These are phyloP conservation scores for Strix aluco DNA, from an alignment of 2,113 vertebrate genomes.

Conservation along the genomic window DNA sequence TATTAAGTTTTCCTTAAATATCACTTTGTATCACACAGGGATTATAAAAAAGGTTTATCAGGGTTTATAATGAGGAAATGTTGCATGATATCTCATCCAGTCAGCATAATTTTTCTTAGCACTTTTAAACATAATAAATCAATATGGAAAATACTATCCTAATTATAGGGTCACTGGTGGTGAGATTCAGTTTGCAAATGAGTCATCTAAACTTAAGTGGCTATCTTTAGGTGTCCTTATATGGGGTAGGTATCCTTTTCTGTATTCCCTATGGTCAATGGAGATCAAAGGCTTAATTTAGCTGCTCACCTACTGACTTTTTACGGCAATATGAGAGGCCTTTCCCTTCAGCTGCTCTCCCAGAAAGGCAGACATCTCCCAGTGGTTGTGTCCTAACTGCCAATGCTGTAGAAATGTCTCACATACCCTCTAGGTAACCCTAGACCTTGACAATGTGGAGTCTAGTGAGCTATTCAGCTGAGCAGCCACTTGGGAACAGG, in stretches of 20 bases:
- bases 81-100: background rate
- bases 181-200: background rate
- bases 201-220: background rate
- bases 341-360: background rate
- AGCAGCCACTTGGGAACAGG: background rate
- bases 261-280: background rate
- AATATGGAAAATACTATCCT: background rate
- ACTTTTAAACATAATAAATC: background rate
- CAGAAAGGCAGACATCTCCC: background rate
- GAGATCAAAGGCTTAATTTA: background rate
- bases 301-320: background rate
- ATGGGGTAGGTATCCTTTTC: background rate
- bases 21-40: background rate
- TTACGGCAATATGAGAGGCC: background rate
- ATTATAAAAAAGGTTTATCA: background rate
- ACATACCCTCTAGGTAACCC: background rate
- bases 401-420: background rate
- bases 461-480: background rate
- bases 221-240: background rate
- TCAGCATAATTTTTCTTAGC: background rate
- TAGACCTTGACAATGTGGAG: background rate
- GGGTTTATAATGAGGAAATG: background rate
- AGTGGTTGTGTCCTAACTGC: background rate
- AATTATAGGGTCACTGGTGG: background rate
- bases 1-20: background rate